Conservation (phyloP, 2,888 invertebrate species). For the Leucania comma region DNA sequence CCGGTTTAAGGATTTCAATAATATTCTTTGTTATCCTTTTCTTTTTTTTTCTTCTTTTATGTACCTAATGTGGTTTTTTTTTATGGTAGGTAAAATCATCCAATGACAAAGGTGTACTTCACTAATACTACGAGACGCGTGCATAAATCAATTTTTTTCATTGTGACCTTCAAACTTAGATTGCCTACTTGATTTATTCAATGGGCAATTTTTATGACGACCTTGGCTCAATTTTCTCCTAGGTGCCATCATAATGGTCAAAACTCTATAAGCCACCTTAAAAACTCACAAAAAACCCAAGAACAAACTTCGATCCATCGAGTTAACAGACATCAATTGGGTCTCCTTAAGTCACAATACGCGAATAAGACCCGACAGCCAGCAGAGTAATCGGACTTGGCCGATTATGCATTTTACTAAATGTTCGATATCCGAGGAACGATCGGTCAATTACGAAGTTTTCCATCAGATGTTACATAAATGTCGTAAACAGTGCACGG, state of each 20-base stretch:
- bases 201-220: neutral
- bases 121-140: no score
- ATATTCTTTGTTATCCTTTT: no score
- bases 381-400: constrained; percentile 42
- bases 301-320: neutral
- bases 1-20: no score
- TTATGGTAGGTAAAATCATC: no score
- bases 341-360: constrained; percentile 17
- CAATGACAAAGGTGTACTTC: no score
- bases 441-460: constrained; percentile 58
- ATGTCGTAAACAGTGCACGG: constrained; percentile 44
- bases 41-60: no score
- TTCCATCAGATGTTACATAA: constrained; percentile 60
- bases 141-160: no score
- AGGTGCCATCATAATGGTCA: neutral
- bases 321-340: constrained; percentile 37
- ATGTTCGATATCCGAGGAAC: constrained; percentile 69
- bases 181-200: no score
- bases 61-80: no score
- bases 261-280: neutral
- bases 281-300: constrained; percentile 8
- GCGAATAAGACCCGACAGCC: constrained; percentile 30
- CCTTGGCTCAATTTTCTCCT: neutral
- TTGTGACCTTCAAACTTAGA: no score
- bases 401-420: constrained; percentile 66